Evolutionary conservation across 2,888 invertebrate species (phyloP), one percentile per base, ranked within the genome.

Genomic region (Monochamus alternatus): DNA sequence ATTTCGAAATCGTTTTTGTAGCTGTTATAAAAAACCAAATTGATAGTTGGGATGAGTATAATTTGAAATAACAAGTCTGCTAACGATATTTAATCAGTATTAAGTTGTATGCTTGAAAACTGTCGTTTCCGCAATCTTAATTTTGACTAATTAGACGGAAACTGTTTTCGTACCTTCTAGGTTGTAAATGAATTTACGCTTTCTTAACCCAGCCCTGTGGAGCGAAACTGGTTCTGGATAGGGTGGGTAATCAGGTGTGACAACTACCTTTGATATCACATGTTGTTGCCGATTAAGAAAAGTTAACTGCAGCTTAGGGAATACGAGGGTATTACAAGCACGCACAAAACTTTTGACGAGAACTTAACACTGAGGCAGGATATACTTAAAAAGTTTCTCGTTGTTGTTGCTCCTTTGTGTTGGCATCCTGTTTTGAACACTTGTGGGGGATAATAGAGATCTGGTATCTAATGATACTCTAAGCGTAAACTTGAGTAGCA

Each of bases 161-260:
- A 7, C 38, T 7, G 38, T 38, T 4, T 38, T 38, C 38, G 38
- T 38, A 22, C 0, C 22, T 22, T 22, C 22, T 22, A 38, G 38
- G 38, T 2, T 38, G 7, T 38, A 7, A 38, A 47, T 47, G 47
- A 47, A 55, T 14, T 55, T n/a, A 14, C n/a, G 22, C 22, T 4
- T n/a, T 55, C 22, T n/a, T 55, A 5, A 14, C 22, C 22, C 8
- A 38, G 14, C 30, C n/a, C 14, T 30, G 43, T 59, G 43, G 31
- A 58, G 60, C n/a, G 51, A 52, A 70, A 71, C 71, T 51, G 71
- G 71, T 71, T 63, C 12, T 38, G 14, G 51, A 30, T 38, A 32
- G 43, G 63, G 52, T 62, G 38, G 71, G 52, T 63, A 71, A 71
- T 71, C 63, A 63, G 32, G 63, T 63, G 71, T 71, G 71, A 63